Percentiles rank a stretch among this genome's conserved stretches.
phyloP scores from a whole-genome alignment of 1,140 invertebrate species.

The Conopomorpha cramerella region DNA sequence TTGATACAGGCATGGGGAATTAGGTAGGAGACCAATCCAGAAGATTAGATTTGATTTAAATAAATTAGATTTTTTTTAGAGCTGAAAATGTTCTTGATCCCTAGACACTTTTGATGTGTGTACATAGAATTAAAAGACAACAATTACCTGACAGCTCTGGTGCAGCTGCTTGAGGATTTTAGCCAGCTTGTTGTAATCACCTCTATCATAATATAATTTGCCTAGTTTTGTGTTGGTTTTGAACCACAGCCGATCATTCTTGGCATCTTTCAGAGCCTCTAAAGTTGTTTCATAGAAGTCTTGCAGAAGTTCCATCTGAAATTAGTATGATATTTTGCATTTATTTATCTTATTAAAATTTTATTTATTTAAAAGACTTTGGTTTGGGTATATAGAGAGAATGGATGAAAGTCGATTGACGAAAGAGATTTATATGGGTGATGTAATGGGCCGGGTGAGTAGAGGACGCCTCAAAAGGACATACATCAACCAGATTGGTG shows the following conservation, averaged over 20 bases:
- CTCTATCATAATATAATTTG: constrained; percentile 97
- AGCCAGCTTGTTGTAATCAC: constrained; percentile 92
- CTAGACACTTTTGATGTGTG: too few species aligned
- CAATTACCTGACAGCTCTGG: constrained; percentile 88
- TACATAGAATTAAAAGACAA: constrained; percentile 1
- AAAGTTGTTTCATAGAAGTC: constrained; percentile 99
- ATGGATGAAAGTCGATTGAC: too few species aligned
- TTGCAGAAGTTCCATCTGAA: constrained; percentile 97
- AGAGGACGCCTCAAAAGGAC: too few species aligned
- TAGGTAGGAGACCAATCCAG: neutral
- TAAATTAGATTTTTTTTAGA: neutral
- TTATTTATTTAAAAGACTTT: too few species aligned
- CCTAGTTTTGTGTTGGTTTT: constrained; percentile 99
- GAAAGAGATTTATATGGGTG: too few species aligned
- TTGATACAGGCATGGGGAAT: too few species aligned
- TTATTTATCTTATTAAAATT: too few species aligned
- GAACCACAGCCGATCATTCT: constrained; percentile 99
- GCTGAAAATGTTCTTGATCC: neutral
- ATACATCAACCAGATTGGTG: too few species aligned
- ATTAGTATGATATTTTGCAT: too few species aligned
- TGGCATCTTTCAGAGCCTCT: constrained; percentile 97
- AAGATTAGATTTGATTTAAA: neutral
- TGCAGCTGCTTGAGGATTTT: constrained; percentile 98
- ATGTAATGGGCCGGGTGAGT: too few species aligned
- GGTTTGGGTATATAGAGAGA: too few species aligned